These are phyloP conservation scores for Alexandromys fortis DNA, from an alignment of 2,113 vertebrate genomes.

Conservation along the genomic window DNA sequence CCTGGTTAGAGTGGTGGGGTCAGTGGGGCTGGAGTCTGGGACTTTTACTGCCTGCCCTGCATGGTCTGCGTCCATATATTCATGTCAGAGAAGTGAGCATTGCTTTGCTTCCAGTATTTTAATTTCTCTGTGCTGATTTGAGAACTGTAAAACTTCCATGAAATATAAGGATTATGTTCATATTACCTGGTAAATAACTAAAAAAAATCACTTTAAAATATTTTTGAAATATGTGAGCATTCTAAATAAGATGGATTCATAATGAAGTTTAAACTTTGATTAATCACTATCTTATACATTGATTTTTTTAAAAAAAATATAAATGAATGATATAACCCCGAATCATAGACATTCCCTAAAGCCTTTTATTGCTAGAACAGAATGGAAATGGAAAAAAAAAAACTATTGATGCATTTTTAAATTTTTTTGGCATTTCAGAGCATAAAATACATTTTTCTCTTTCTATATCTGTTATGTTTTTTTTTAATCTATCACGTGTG, in stretches of 20 bases:
- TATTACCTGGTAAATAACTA: constrained; percentile 19
- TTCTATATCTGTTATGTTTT: background rate
- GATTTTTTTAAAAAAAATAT: constrained; percentile 1
- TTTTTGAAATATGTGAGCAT: background rate
- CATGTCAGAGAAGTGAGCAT: background rate
- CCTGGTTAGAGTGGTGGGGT: no score
- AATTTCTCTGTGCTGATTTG: constrained; percentile 35
- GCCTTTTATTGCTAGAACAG: background rate
- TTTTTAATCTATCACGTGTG: background rate
- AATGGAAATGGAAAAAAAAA: constrained; percentile 24
- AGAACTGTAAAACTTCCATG: background rate
- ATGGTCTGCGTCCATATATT: background rate
- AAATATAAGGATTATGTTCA: background rate
- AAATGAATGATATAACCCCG: background rate
- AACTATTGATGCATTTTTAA: background rate
- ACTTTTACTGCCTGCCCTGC: no score
- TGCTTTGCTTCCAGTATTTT: background rate
- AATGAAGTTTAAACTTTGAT: constrained; percentile 18
- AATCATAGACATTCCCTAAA: background rate
- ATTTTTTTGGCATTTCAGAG: background rate
- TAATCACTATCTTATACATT: background rate
- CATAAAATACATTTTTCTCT: background rate
- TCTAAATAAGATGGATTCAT: constrained; percentile 17
- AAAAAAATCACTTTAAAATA: background rate
- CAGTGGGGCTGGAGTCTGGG: no score